Evolutionary conservation across 37 sponge, comb jelly and placozoan species (phyloP), one percentile per base, ranked within the genome.

Genomic region (Bolinopsis microptera): DNA sequence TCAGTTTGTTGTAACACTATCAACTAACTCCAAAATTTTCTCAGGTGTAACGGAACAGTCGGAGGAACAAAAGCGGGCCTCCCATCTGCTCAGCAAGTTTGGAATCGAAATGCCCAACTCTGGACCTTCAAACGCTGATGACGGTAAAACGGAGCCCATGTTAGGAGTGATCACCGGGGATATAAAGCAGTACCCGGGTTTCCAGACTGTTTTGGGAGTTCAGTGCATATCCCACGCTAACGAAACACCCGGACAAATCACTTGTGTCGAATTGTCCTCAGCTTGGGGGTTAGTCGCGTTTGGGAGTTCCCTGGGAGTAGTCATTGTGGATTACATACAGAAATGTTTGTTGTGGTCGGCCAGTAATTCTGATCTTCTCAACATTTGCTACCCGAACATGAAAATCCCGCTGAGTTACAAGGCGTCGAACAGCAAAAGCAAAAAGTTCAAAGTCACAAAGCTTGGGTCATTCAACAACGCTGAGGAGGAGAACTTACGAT

Each of bases 21-120:
- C n/a, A n/a, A n/a, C n/a, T n/a, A n/a, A n/a, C n/a, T n/a, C n/a
- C n/a, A n/a, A n/a, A n/a, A n/a, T n/a, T n/a, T 70, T 26, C 13
- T 18, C 80, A 77, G 80, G 80, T 13, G 18, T 77, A 77, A 21
- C 80, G 1, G 80, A 77, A 32, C 80, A 23, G 39, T 86, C 90
- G 61, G 90, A 86, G 39, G 90, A 86, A 86, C 90, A 86, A 48
- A 86, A 86, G 90, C 41, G 61, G 21, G 90, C 90, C 25, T 86
- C 90, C 0, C 90, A 86, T 27, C 61, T 86, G 90, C 61, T 86
- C 61, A 86, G 90, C 61, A 86, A 86, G 90, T 86, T 86, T 39
- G 90, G 90, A 39, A 86, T 86, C 61, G 90, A 86, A 30, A 27
- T 86, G 36, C 35, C 90, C 36, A 86, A 21, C 31, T 30, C 26